Evolutionary conservation across 1,140 invertebrate genomes (phyloP).

Genomic region (Drosophila virilis): DNA sequence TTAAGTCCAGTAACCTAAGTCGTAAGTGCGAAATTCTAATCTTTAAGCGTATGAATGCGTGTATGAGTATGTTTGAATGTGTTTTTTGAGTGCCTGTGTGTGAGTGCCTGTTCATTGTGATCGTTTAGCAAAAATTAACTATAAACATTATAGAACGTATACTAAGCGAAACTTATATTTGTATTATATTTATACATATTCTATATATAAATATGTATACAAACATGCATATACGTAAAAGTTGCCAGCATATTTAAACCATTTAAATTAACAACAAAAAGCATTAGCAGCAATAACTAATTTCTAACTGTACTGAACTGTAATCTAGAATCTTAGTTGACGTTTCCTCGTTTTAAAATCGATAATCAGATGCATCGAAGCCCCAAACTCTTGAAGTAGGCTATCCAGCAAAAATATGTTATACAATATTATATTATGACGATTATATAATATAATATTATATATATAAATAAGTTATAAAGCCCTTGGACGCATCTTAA

Average conservation of each 20-base stretch:
- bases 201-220: constrained; percentile 27
- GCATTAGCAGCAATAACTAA: constrained; percentile 66
- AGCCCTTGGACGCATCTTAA: constrained; percentile 2
- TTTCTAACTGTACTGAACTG: constrained; percentile 59
- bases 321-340: constrained; percentile 56
- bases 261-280: constrained; percentile 26
- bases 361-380: constrained; percentile 17
- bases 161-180: constrained; percentile 58
- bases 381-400: neutral
- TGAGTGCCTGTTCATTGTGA: constrained; percentile 66
- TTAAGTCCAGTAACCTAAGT: constrained; percentile 39
- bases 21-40: constrained; percentile 74
- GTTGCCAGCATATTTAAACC: constrained; percentile 48
- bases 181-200: constrained; percentile 65
- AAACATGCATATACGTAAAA: constrained; percentile 40
- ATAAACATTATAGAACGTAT: constrained; percentile 73
- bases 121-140: constrained; percentile 82
- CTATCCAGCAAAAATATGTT: constrained; percentile 8
- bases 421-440: constrained; percentile 6
- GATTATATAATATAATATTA: constrained; percentile 8
- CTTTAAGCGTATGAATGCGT: constrained; percentile 60
- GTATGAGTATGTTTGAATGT: constrained; percentile 26
- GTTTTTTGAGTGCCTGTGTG: constrained; percentile 55
- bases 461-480: constrained; percentile 7
- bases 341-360: constrained; percentile 17